Percentiles rank a stretch among this genome's conserved stretches.
These are phyloP conservation scores for Chaenocephalus aceratus DNA, from an alignment of 2,113 vertebrate genomes.

Conservation along the genomic window DNA sequence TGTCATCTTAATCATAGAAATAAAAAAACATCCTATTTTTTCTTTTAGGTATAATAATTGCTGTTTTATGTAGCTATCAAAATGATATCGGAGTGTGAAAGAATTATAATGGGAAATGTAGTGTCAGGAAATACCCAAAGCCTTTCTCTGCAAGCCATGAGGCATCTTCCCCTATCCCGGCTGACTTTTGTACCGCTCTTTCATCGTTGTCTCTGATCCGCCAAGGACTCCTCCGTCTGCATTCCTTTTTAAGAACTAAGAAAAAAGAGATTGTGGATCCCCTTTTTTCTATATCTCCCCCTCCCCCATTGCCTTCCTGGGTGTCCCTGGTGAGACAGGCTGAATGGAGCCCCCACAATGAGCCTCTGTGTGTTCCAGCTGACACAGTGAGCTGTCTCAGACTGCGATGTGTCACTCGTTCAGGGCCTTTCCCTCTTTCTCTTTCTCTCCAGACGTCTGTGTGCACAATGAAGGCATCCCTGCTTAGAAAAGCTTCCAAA, in stretches of 20 bases:
- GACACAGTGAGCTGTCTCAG: constrained; percentile 72
- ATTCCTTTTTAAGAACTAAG: background rate
- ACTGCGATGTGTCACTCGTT: constrained; percentile 71
- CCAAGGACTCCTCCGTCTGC: constrained; percentile 26
- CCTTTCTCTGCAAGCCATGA: background rate
- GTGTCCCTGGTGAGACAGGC: constrained; percentile 63
- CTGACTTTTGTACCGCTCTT: constrained; percentile 17
- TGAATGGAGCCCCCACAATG: constrained; percentile 74
- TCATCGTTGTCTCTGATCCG: constrained; percentile 18
- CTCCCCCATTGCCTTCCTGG: constrained; percentile 35
- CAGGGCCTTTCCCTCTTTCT: constrained; percentile 16
- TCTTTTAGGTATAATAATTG: background rate
- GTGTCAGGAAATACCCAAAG: background rate
- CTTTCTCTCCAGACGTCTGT: constrained; percentile 28
- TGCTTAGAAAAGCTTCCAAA: constrained; percentile 45
- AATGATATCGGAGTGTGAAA: background rate
- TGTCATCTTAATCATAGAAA: background rate
- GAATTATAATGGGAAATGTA: background rate
- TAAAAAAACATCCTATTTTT: background rate
- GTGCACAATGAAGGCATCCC: constrained; percentile 58
- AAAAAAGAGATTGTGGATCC: constrained; percentile 28
- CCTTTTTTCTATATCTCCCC: constrained; percentile 3
- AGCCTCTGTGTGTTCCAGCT: constrained; percentile 75
- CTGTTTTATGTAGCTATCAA: background rate
- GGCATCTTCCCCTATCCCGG: background rate